These are phyloP conservation scores for Drosophila serrata DNA, from an alignment of 1,140 invertebrate genomes.

Conservation along the genomic window DNA sequence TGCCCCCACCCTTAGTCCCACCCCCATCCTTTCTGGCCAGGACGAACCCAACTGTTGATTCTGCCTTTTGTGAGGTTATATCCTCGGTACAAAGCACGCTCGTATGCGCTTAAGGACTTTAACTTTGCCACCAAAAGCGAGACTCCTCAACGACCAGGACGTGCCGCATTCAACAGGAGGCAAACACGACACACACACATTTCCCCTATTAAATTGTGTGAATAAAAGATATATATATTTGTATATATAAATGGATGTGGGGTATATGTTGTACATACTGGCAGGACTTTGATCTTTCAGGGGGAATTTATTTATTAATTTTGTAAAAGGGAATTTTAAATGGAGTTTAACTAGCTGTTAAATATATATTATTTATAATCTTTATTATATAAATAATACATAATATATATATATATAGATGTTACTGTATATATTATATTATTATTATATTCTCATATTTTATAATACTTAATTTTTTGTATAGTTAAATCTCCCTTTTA, in stretches of 20 bases:
- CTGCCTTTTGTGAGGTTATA: conserved; percentile 24
- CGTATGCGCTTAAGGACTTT: conserved; percentile 10
- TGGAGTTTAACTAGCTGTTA: neutral
- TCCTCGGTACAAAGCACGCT: neutral
- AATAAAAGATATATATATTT: neutral
- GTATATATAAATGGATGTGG: neutral
- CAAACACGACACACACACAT: conserved; percentile 1
- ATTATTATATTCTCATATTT: too few relatives aligned
- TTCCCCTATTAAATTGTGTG: conserved; percentile 1
- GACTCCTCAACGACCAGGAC: conserved; percentile 31
- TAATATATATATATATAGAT: too few relatives aligned
- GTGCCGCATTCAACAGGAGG: conserved; percentile 24
- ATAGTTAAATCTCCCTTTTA: too few relatives aligned
- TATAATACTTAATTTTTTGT: too few relatives aligned
- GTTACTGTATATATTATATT: too few relatives aligned
- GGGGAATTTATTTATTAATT: conserved; percentile 6
- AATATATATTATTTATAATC: too few relatives aligned
- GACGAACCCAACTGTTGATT: conserved; percentile 70
- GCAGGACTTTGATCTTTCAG: neutral
- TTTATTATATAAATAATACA: too few relatives aligned
- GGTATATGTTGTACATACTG: neutral
- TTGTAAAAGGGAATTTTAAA: neutral
- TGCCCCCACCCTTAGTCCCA: neutral
- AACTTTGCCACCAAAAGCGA: conserved; percentile 20
- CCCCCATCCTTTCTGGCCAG: neutral